Evolutionary conservation across 2,113 vertebrate genomes (phyloP).

Genomic region (Mobula hypostoma): DNA sequence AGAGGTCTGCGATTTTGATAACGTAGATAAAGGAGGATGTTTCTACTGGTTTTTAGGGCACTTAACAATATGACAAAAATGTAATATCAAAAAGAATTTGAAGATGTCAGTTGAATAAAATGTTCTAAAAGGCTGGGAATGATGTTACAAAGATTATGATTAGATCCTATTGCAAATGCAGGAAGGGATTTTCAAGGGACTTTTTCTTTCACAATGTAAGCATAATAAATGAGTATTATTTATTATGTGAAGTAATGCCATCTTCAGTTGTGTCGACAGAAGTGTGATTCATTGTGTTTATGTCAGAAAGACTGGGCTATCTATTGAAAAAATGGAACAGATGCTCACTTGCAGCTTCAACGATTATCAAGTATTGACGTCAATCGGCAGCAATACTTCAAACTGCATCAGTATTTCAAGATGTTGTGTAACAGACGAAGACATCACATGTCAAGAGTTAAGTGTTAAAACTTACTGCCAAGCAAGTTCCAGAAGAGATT

Average conservation of each 20-base stretch:
- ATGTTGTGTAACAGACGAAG: background rate
- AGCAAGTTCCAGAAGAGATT: slow-evolving; percentile 3
- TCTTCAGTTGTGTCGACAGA: background rate
- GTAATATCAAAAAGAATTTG: background rate
- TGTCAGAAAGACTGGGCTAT: background rate
- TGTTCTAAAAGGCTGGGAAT: background rate
- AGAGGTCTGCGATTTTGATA: background rate
- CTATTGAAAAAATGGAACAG: background rate
- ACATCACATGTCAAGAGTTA: too few relatives aligned
- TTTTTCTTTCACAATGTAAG: slow-evolving; percentile 26
- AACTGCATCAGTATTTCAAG: background rate
- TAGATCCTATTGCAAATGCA: background rate
- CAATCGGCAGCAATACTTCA: slow-evolving; percentile 10
- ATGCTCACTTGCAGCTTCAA: background rate
- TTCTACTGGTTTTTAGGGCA: background rate
- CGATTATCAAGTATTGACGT: slow-evolving; percentile 10
- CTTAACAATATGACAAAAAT: background rate
- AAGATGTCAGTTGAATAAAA: background rate
- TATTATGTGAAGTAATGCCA: background rate
- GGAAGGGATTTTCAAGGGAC: background rate
- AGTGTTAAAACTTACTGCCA: background rate
- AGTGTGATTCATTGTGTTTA: slow-evolving; percentile 9
- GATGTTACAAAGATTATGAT: background rate
- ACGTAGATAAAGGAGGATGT: background rate
- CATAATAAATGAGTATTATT: slow-evolving; percentile 6